Evolutionary conservation across 2,888 invertebrate genomes (phyloP), one percentile per base, ranked within the genome.

Genomic region (Coronaproctus castanopsis): DNA sequence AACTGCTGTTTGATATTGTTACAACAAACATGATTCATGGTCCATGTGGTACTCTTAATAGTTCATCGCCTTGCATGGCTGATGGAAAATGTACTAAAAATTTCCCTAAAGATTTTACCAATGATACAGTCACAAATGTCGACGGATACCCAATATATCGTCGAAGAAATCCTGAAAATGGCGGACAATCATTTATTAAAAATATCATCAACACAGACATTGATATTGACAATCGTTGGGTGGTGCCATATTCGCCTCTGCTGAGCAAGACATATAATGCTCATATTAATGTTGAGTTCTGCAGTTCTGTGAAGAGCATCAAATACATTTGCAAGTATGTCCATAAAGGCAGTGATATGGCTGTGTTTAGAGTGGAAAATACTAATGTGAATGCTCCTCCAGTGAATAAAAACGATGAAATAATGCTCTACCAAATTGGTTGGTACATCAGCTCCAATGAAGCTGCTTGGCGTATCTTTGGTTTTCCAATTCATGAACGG

Each of bases 241-340:
- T 65, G 19, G 65, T 66, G 10, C 65, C 65, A 23, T 64, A 62
- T 60, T 61, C 53, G 10, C 63, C 64, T 21, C 48, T 63, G 22
- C 62, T 63, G 1, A 65, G 63, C 18, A 62, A 67, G 19, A 65
- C 56, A 24, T 66, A 61, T 49, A 64, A 70, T 36, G 66, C 67
- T 1, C 70, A 70, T 58, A 66, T 67, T 18, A 61, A 61, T 54
- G 56, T 61, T 1, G 61, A 71, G 58, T 68, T 56, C 59, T 74
- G 72, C 61, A 68, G 66, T 65, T 73, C 71, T 0, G 70, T 74
- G 1, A 70, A 71, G 59, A 64, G 67, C 10, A 70, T 71, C 22
- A 71, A 71, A 66, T 71, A 70, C 62, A 66, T 71, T 63, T 70
- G 69, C 63, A 71, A 71, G 54, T 69, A 69, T 60, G 63, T 70